Conservation (phyloP, 2,113 vertebrate species). For the Lutjanus erythropterus region DNA sequence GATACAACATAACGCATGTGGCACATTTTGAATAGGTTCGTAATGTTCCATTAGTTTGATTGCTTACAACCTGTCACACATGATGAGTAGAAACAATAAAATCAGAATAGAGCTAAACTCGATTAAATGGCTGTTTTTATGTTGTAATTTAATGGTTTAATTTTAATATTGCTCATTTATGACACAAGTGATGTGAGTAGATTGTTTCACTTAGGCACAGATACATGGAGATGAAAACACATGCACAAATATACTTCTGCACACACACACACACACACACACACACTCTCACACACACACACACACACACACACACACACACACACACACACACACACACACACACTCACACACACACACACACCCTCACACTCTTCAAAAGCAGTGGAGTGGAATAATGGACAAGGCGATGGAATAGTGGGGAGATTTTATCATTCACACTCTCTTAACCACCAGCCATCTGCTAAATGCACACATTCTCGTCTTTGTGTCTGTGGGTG, state of each 20-base stretch:
- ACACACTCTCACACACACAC: conserved; percentile 8
- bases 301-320: neutral
- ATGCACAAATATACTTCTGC: conserved; percentile 14
- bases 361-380: conserved; percentile 45
- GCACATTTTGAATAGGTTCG: conserved; percentile 73
- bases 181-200: conserved; percentile 45
- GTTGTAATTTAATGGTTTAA: conserved; percentile 75
- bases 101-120: conserved; percentile 66
- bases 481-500: conserved; percentile 35
- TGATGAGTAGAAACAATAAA: conserved; percentile 73
- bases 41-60: conserved; percentile 85
- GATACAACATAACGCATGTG: conserved; percentile 48
- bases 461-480: conserved; percentile 74
- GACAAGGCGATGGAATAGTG: conserved; percentile 74
- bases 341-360: conserved; percentile 24
- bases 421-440: conserved; percentile 81
- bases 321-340: conserved; percentile 6
- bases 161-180: conserved; percentile 75
- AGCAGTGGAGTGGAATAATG: conserved; percentile 82
- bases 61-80: conserved; percentile 75
- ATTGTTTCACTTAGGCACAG: conserved; percentile 52
- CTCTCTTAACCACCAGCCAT: conserved; percentile 78
- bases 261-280: conserved; percentile 9
- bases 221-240: conserved; percentile 30
- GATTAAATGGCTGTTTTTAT: conserved; percentile 78